Conservation (phyloP, 37 sponge, comb jelly and placozoan species). For the Oscarella lobularis region DNA sequence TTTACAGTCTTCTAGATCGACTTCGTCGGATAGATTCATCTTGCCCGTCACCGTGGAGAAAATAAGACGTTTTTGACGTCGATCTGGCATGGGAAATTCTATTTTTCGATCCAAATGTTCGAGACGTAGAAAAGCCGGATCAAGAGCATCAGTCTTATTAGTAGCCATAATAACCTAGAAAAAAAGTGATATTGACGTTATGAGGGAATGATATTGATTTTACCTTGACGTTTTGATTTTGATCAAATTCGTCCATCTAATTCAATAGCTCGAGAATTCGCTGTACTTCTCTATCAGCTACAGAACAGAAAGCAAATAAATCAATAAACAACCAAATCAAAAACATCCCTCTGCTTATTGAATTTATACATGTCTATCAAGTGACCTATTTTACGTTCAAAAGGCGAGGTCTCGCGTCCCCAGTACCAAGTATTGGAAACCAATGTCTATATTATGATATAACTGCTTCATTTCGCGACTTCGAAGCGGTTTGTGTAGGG, state of each 20-base stretch:
- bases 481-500: no score
- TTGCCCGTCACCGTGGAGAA: constrained; percentile 88
- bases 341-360: no score
- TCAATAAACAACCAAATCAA: no score
- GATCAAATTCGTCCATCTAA: constrained; percentile 98
- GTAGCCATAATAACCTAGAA: constrained; percentile 99
- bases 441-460: no score
- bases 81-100: constrained; percentile 93
- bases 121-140: constrained; percentile 90
- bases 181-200: no score
- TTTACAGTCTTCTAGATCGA: constrained; percentile 94
- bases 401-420: no score
- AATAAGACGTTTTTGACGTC: constrained; percentile 85
- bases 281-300: constrained; percentile 98
- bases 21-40: constrained; percentile 97
- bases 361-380: no score
- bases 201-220: no score
- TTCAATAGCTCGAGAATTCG: constrained; percentile 90
- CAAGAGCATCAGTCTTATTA: constrained; percentile 91
- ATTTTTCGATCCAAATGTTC: constrained; percentile 91
- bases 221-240: constrained; percentile 87
- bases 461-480: no score
- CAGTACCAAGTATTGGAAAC: no score
- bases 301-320: no score
- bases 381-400: no score